Evolutionary conservation across 2,888 invertebrate genomes (phyloP).

Genomic region (Cerastis leucographa): DNA sequence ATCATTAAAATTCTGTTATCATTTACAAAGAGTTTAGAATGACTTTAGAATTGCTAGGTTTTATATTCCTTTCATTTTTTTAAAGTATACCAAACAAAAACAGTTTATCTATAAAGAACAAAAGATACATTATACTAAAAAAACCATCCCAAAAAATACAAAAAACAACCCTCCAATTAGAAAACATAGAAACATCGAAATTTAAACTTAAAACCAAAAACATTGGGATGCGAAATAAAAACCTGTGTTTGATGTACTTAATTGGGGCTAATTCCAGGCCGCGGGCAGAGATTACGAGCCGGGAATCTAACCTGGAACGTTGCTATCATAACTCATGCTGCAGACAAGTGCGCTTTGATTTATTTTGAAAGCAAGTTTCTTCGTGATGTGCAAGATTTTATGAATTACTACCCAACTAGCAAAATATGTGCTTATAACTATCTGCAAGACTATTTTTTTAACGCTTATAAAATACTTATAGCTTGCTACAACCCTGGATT

Average conservation of each 20-base stretch:
- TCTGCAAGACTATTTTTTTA: too few species aligned
- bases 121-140: slow-evolving; percentile 1
- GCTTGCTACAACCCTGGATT: too few species aligned
- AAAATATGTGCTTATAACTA: too few species aligned
- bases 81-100: too few species aligned
- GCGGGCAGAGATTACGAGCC: slow-evolving; percentile 75
- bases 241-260: slow-evolving; percentile 71
- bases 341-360: slow-evolving; percentile 63
- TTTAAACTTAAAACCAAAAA: slow-evolving; percentile 52
- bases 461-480: too few species aligned
- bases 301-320: slow-evolving; percentile 72
- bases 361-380: slow-evolving; percentile 50
- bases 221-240: slow-evolving; percentile 68
- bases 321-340: slow-evolving; percentile 66
- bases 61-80: too few species aligned
- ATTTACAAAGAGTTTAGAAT: too few species aligned
- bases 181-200: slow-evolving; percentile 55
- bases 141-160: background rate
- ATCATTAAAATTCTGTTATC: too few species aligned
- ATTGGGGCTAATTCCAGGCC: slow-evolving; percentile 81
- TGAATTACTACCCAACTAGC: slow-evolving; percentile 2
- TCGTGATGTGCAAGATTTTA: slow-evolving; percentile 42
- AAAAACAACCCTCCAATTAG: slow-evolving; percentile 51
- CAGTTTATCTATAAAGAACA: background rate
- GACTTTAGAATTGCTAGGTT: too few species aligned